Conservation (phyloP, 1,140 invertebrate species). For the Caerostris darwini region DNA sequence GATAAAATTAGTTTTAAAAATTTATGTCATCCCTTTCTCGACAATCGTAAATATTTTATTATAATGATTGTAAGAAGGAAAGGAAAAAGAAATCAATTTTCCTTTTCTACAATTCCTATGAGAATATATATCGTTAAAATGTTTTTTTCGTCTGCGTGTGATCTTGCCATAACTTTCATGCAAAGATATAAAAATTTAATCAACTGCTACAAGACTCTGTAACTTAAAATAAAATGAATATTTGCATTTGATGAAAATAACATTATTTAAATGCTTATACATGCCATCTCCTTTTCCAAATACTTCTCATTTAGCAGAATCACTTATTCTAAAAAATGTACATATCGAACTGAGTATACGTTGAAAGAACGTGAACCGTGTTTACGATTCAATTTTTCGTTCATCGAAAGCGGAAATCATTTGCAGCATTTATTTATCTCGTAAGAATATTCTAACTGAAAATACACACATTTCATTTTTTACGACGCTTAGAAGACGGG, state of each 20-base stretch:
- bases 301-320: neutral
- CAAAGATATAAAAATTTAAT: too few species aligned
- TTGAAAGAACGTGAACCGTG: neutral
- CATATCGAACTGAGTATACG: neutral
- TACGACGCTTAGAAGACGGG: neutral
- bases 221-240: neutral
- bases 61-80: too few species aligned
- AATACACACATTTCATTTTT: neutral
- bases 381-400: conserved; percentile 1
- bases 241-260: neutral
- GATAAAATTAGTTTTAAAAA: too few species aligned
- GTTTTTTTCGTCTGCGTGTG: too few species aligned
- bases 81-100: too few species aligned
- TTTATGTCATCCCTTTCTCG: too few species aligned
- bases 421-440: conserved; percentile 3
- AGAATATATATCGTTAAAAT: too few species aligned
- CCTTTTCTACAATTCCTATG: too few species aligned
- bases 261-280: neutral
- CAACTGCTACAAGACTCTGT: too few species aligned
- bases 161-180: too few species aligned
- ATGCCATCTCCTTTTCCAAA: neutral
- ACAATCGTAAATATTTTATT: too few species aligned
- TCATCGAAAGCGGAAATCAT: neutral
- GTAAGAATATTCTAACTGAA: neutral
- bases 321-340: neutral